Evolutionary conservation across 2,888 invertebrate genomes (phyloP), one percentile per base, ranked within the genome.

Genomic region (Camptogramma bilineatum): DNA sequence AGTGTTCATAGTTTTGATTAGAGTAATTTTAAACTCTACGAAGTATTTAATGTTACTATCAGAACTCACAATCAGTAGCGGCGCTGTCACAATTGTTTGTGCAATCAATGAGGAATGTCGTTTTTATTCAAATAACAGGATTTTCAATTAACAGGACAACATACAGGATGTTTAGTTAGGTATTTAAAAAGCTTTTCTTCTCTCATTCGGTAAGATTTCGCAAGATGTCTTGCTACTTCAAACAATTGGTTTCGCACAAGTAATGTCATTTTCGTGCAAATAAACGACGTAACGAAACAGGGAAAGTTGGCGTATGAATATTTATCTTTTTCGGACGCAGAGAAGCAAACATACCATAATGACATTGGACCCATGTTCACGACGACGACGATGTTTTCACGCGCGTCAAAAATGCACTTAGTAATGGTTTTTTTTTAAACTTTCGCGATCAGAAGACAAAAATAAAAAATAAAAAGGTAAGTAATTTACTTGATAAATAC

Each of bases 301-400:
- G 44, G 65, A 65, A 65, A 65, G 65, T 65, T 47, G n/a, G 19
- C 21, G 16, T 60, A 56, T 55, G 55, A 50, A 53, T 65, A 57
- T 62, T 66, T 66, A 66, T 51, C 48, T 62, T 66, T 19, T 42
- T 13, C 47, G 48, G 62, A 51, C 31, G 53, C 50, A 51, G 34
- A 60, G 53, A 34, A 31, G 55, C 17, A 16, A 44, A 44, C 17
- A 44, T 44, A 39, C 16, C 44, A 17, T 44, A 4, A n/a, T 17
- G 44, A 7, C 44, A 17, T 17, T 42, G 42, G 8, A 8, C 17
- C 44, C 44, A 17, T 44, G 17, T 7, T 7, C 5, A 44, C 17
- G 44, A 28, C 4, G 28, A 44, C 17, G 44, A 28, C 4, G 28
- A 3, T 28, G 44, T 17, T 44, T 44, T 44, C 16, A 44, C 16